Conservation (phyloP, 2,888 invertebrate species). For the Spatulosminthurus flaviceps region DNA sequence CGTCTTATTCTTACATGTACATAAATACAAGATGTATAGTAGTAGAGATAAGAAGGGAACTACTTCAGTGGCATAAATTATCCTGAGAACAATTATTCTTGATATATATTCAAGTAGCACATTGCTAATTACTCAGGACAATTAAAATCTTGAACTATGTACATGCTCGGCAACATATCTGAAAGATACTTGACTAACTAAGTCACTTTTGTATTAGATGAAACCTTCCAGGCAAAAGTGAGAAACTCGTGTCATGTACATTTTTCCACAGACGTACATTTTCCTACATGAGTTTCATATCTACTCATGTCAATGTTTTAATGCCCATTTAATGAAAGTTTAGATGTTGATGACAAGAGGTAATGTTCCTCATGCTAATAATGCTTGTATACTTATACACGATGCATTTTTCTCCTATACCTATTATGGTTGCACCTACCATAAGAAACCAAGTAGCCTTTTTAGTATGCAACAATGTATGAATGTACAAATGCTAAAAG, state of each 20-base stretch:
- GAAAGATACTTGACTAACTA: too few relatives aligned
- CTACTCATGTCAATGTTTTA: background rate
- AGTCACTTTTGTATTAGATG: background rate
- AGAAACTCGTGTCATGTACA: background rate
- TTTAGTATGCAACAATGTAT: too few relatives aligned
- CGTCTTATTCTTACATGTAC: too few relatives aligned
- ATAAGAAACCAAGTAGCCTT: too few relatives aligned
- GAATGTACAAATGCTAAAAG: too few relatives aligned
- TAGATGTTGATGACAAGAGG: background rate
- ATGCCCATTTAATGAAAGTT: constrained; percentile 13
- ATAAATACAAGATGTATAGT: background rate
- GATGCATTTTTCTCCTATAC: too few relatives aligned
- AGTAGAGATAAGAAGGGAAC: background rate
- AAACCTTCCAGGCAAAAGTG: constrained; percentile 9
- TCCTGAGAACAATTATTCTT: background rate
- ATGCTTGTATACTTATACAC: too few relatives aligned
- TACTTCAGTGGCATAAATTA: background rate
- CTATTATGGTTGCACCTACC: too few relatives aligned
- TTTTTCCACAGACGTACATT: too few relatives aligned
- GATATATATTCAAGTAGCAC: constrained; percentile 12
- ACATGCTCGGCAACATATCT: background rate
- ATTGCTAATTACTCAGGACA: constrained; percentile 2
- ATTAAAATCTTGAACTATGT: background rate
- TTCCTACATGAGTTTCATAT: background rate
- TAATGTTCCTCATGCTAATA: background rate